phyloP scores from a whole-genome alignment of 1,140 invertebrate species.

The Hetaerina americana region DNA sequence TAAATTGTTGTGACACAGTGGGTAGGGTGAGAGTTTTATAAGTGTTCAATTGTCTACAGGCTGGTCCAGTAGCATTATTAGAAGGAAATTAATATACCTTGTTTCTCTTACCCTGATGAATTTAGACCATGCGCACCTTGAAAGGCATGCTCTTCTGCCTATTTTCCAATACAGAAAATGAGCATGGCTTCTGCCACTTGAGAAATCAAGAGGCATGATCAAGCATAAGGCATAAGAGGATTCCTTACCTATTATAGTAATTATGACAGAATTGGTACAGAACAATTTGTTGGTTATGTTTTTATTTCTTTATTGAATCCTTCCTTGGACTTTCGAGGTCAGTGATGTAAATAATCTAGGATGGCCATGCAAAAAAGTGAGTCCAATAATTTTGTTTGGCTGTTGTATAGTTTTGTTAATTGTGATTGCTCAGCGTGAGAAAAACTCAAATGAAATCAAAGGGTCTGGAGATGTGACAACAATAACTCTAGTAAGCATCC shows the following conservation, averaged over 20 bases:
- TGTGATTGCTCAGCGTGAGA: not conserved
- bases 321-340: not conserved
- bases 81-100: not conserved
- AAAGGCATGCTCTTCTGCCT: not conserved
- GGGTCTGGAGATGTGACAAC: not conserved
- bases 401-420: not conserved
- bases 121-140: not conserved
- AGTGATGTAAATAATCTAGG: not conserved
- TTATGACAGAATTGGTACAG: not conserved
- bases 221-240: too few species aligned
- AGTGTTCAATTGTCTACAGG: not conserved
- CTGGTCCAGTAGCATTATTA: not conserved
- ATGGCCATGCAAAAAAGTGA: not conserved
- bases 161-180: too few species aligned
- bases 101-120: too few species aligned
- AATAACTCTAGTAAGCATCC: not conserved
- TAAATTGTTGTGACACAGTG: not conserved
- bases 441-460: not conserved
- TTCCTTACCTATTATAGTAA: too few species aligned
- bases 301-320: not conserved
- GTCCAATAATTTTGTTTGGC: not conserved
- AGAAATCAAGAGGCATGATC: too few species aligned
- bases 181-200: too few species aligned
- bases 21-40: not conserved
- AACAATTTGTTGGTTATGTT: not conserved